Base-by-base conservation (phyloP, 2,888 invertebrate genomes). In the Ectropis crepuscularia region DNA sequence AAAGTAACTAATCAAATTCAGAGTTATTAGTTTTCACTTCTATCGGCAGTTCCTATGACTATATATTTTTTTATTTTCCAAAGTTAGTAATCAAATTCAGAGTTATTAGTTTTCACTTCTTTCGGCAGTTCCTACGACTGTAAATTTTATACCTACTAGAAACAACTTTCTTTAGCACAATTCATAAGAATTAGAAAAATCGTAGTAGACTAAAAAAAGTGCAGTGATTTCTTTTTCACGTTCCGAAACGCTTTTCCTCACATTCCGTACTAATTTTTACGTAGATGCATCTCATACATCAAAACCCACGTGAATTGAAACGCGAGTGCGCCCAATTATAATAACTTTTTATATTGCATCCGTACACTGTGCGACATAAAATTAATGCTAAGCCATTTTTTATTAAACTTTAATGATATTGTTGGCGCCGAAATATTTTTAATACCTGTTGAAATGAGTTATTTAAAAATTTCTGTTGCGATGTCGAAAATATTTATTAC, bases 221-320 rank as follows among this genome's bases (percentile, higher is more conserved):
- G 28, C 41, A 6, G 6, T 10, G 6, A n/a, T 41, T 16, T 10
- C 16, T 5, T 50, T 41, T 39, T 12, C 12, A 6, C 9, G 4
- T 5, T 6, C n/a, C n/a, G 37, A 8, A 41, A 48, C 47, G 45
- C 37, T 55, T 55, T 55, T 55, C 39, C 16, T 9, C 6, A 37
- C 45, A 54, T 54, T 54, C 57, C 48, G 8, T 5, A 42, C 58
- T 45, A 50, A 43, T 50, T 38, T 55, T 38, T 50, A 38, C 28
- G 53, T 51, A 37, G 28, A 46, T 66, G 63, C 61, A 65, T 9
- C 43, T 48, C 58, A 59, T 71, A 46, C 42, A 60, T 69, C 68
- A 71, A 63, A 61, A 8, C 69, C 69, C 71, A 71, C 69, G 67
- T 68, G 53, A 55, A 58, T 16, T 64, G 62, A 63, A 71, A 67